Evolutionary conservation across 2,797 vertebrate species (phyloP).

Genomic region (Pangasius larnaudii): DNA sequence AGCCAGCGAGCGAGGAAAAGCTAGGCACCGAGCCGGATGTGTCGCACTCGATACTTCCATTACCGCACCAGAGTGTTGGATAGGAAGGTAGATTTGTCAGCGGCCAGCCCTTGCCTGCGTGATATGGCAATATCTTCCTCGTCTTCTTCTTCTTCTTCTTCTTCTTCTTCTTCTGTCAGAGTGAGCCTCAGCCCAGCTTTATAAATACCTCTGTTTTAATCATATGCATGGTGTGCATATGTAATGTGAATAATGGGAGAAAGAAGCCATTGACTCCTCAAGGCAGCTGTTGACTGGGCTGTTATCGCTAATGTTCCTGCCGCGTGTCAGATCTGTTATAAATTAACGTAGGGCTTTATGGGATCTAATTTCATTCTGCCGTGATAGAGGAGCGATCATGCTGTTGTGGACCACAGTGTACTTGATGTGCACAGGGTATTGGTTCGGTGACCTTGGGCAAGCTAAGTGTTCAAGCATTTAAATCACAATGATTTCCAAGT

Average conservation of each 20-base stretch:
- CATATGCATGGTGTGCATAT: conserved; percentile 52
- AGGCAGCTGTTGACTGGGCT: conserved; percentile 30
- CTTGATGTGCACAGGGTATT: neutral
- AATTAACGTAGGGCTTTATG: conserved; percentile 16
- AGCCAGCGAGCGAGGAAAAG: conserved; percentile 47
- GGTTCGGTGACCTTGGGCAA: conserved; percentile 1
- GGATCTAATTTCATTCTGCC: conserved; percentile 20
- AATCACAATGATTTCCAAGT: neutral
- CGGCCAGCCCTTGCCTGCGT: conserved; percentile 53
- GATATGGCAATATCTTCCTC: conserved; percentile 46
- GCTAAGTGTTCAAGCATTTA: neutral
- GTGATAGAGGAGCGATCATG: neutral
- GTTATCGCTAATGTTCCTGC: conserved; percentile 26
- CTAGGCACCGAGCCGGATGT: conserved; percentile 55
- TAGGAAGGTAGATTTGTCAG: conserved; percentile 59
- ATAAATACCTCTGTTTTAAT: conserved; percentile 63
- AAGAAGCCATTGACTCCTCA: conserved; percentile 20
- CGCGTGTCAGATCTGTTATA: conserved; percentile 9
- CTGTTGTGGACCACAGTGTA: neutral
- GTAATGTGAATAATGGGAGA: conserved; percentile 29
- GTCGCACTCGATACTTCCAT: conserved; percentile 40
- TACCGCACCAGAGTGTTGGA: conserved; percentile 20
- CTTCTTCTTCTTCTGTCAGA: conserved; percentile 51
- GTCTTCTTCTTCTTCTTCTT: conserved; percentile 56
- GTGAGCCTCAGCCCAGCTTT: conserved; percentile 7